Evolutionary conservation across 2,113 vertebrate species (phyloP), one percentile per base, ranked within the genome.

Genomic region (Notechis scutatus): DNA sequence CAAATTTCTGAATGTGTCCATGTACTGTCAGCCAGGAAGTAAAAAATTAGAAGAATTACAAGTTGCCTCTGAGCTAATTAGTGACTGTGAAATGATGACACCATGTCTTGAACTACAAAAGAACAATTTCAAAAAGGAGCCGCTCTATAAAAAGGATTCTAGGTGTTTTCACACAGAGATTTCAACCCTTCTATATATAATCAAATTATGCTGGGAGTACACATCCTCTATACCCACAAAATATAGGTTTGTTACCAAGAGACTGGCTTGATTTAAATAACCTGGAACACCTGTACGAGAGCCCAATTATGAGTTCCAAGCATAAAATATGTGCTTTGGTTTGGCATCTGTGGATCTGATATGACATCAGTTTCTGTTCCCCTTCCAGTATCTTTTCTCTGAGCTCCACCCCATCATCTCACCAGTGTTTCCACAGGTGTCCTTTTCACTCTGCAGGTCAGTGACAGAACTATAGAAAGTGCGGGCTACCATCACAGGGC

Each of bases 401-500:
- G 21, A 11, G 56, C 18, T 26, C 24, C 45, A 34, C 29, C 0
- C n/a, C 0, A 18, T 56, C 47, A 52, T 61, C 90, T 96, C 87
- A 96, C 96, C 93, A 47, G 87, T 69, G 42, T 89, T 87, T 20
- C 59, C 21, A 59, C 86, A 24, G 2, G 87, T 92, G 34, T 94
- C 91, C 54, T 89, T 94, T 39, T 88, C 74, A 23, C 96, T 93
- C 93, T 97, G 95, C 29, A 95, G 94, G n/a, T 87, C 91, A 1
- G 69, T 8, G 34, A 93, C 6, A 39, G 96, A 96, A 47, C 96
- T 91, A 4, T 96, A 96, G 94, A 98, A 96, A 91, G 97, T 96
- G 4, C 97, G 97, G 29, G 93, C 90, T 93, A 95, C 87, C 92
- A 98, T 97, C 93, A 98, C 96, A n/a, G 98, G 98, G 89, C 98